Conservation (phyloP, 2,888 invertebrate species). For the Vannuccia rotundouncinata region DNA sequence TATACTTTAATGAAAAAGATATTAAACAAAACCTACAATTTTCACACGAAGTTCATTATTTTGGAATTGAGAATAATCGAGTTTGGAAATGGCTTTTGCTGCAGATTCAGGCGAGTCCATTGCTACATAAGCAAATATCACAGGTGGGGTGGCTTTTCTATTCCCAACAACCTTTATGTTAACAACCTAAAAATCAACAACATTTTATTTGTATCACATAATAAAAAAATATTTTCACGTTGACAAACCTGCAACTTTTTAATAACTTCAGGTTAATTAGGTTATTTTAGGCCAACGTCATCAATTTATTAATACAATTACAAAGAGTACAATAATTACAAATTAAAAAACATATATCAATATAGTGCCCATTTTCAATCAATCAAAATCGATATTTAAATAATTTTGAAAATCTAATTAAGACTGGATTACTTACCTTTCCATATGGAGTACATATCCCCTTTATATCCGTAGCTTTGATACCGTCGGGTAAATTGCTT, state of each 20-base stretch:
- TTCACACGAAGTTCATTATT: constrained; percentile 19
- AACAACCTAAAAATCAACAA: background rate
- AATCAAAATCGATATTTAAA: background rate
- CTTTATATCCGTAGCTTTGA: constrained; percentile 28
- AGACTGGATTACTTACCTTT: too few species aligned
- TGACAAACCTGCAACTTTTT: too few species aligned
- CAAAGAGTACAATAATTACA: background rate
- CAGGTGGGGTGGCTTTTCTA: background rate
- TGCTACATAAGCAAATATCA: constrained; percentile 24
- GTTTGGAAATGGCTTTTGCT: background rate
- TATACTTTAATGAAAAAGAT: too few species aligned
- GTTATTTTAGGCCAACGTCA: too few species aligned
- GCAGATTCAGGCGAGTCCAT: constrained; percentile 30
- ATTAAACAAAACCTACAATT: background rate
- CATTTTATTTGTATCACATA: too few species aligned
- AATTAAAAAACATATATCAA: background rate
- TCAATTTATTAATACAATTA: too few species aligned
- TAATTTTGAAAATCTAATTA: background rate
- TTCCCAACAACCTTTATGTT: constrained; percentile 26
- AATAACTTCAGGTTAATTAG: too few species aligned
- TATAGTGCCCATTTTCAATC: background rate
- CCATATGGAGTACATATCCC: constrained; percentile 27
- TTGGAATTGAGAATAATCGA: background rate
- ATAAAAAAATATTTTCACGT: too few species aligned
- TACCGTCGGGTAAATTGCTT: background rate